These are phyloP conservation scores for Cnemophilus loriae DNA, from an alignment of 2,113 vertebrate genomes.

Conservation along the genomic window DNA sequence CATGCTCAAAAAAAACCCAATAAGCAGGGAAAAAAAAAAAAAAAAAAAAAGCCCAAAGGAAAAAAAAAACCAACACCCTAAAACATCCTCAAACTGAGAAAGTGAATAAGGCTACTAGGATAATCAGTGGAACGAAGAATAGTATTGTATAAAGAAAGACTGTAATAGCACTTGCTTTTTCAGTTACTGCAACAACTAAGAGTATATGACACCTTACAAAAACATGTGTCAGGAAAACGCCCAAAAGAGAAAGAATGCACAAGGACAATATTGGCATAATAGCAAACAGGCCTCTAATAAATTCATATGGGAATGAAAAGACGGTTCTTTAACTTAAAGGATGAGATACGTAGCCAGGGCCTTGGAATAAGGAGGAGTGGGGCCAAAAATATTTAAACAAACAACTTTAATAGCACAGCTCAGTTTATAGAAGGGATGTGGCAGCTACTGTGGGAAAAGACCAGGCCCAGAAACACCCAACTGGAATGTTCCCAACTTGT, in stretches of 20 bases:
- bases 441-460: neutral
- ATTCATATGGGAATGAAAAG: neutral
- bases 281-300: neutral
- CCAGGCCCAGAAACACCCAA: neutral
- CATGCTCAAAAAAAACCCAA: neutral
- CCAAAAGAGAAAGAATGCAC: neutral
- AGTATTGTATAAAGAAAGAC: neutral
- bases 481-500: neutral
- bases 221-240: neutral
- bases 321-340: neutral
- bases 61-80: neutral
- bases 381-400: neutral
- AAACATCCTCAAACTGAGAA: neutral
- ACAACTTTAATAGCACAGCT: neutral
- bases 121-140: neutral
- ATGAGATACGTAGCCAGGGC: neutral
- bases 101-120: neutral
- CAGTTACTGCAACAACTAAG: neutral
- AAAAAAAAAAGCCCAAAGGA: neutral
- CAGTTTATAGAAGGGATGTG: neutral
- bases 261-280: neutral
- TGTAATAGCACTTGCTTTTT: constrained; percentile 5
- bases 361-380: neutral
- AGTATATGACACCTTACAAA: neutral
- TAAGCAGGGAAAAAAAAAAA: neutral